Base-by-base conservation (phyloP, 2,113 vertebrate species). In the Puntigrus tetrazona region DNA sequence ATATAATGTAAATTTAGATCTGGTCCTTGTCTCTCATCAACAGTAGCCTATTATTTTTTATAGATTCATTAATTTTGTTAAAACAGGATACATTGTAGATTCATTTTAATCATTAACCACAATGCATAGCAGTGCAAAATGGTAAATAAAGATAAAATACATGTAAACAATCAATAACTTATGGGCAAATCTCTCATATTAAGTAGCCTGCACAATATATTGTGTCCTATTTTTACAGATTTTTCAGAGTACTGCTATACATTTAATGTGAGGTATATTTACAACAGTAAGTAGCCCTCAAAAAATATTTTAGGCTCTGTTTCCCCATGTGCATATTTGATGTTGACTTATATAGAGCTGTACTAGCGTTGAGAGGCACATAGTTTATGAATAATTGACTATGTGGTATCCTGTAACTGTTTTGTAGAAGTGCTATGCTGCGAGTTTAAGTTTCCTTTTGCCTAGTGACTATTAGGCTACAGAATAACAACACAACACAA, bases 321-420 rank as follows among this genome's bases (percentile, higher is more conserved):
- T 89, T 89, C 84, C 50, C 76, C 47, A 29, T 77, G 70, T 82
- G 61, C 55, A 63, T 80, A 92, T 89, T 88, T 80, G 90, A 94
- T 91, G 87, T 76, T 78, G 90, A 86, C 84, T 90, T 89, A 84
- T 91, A 91, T 90, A 61, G 80, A 87, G 89, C 93, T 90, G 90
- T 91, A 90, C 85, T 86, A 84, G 89, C 75, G 76, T 86, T 69
- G 82, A 55, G 31, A 83, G 41, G 86, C 89, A 84, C 86, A 11
- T 20, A 59, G 34, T 87, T 93, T 88, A 93, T 95, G 90, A 92
- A 94, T 95, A 94, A 94, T 94, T 88, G 83, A 88, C 86, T 86
- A 55, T 91, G 87, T 85, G 45, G 89, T 84, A 87, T 90, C 91
- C 86, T 88, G 79, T 93, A 72, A 89, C 88, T 81, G 87, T 78